A percentile compares a stretch with the other conserved stretches of the same genome.
Conservation (phyloP, 2,797 vertebrate genomes). For the Neosalanx taihuensis region DNA sequence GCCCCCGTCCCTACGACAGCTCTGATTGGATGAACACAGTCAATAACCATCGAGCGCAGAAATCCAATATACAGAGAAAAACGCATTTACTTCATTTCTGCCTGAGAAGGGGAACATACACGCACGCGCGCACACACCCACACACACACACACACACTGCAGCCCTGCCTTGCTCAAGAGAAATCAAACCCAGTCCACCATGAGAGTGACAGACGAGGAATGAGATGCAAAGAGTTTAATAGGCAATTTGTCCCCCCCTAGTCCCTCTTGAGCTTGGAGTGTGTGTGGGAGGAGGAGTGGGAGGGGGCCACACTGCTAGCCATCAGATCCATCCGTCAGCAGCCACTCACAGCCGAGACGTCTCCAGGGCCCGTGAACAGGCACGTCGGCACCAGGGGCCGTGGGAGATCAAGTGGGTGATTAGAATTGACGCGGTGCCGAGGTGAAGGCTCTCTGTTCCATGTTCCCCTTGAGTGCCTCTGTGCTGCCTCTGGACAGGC, state of each 20-base stretch:
- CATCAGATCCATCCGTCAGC: conserved; percentile 18
- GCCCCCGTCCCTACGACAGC: conserved; percentile 16
- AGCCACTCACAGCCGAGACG: conserved; percentile 17
- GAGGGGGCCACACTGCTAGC: conserved; percentile 31
- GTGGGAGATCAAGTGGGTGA: conserved; percentile 69
- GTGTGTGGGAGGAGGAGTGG: background rate
- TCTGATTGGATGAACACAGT: conserved; percentile 35
- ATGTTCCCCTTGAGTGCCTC: conserved; percentile 53
- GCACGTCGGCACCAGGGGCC: conserved; percentile 32
- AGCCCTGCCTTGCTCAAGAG: conserved; percentile 35
- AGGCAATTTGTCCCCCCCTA: conserved; percentile 44
- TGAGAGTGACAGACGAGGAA: conserved; percentile 31
- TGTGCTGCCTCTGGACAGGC: background rate
- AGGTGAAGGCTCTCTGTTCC: conserved; percentile 34
- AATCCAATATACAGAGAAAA: conserved; percentile 45
- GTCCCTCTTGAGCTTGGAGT: conserved; percentile 26
- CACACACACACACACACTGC: background rate
- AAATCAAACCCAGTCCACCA: conserved; percentile 47
- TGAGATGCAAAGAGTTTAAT: conserved; percentile 58
- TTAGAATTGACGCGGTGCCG: conserved; percentile 56
- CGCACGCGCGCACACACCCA: no score
- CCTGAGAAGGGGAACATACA: conserved; percentile 20
- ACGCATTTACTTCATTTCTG: conserved; percentile 41
- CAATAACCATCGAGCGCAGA: conserved; percentile 57
- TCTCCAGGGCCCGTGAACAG: conserved; percentile 13